Conservation (phyloP, 2,888 invertebrate genomes). For the Acanthoscelides obtectus region DNA sequence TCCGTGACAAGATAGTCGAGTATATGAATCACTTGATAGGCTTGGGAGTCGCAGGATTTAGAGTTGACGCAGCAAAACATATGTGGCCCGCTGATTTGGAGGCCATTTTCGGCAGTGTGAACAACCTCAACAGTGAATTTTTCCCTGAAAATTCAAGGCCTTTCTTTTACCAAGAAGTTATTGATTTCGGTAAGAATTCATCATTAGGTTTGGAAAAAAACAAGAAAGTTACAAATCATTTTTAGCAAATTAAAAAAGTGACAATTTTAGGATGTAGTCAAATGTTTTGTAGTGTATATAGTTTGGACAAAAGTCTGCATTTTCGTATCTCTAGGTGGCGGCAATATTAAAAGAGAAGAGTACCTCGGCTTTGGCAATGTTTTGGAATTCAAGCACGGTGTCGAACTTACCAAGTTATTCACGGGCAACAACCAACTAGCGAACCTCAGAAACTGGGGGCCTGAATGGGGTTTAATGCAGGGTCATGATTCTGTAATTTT, state of each 20-base stretch:
- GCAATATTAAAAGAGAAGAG: constrained; percentile 47
- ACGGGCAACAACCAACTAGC: constrained; percentile 58
- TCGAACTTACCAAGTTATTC: constrained; percentile 55
- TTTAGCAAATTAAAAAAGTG: too few relatives aligned
- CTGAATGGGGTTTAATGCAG: constrained; percentile 61
- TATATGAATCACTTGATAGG: constrained; percentile 51
- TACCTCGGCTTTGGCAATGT: constrained; percentile 55
- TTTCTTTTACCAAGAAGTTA: constrained; percentile 72
- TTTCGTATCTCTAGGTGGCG: constrained; percentile 30
- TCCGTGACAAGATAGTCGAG: constrained; percentile 47
- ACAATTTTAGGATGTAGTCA: too few relatives aligned
- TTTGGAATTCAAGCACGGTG: constrained; percentile 69
- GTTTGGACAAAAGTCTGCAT: too few relatives aligned
- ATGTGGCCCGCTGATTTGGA: constrained; percentile 55
- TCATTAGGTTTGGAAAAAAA: too few relatives aligned
- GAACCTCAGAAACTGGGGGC: constrained; percentile 60
- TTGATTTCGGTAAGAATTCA: constrained; percentile 52
- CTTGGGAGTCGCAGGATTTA: constrained; percentile 56
- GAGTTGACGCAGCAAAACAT: constrained; percentile 52
- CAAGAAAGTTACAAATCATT: too few relatives aligned
- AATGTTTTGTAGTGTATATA: not conserved
- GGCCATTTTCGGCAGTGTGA: constrained; percentile 50
- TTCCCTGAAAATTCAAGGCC: constrained; percentile 61
- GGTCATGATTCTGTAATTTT: constrained; percentile 36
- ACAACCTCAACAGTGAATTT: constrained; percentile 55